Evolutionary conservation across 2,797 vertebrate species (phyloP), one percentile per base, ranked within the genome.

Genomic region (Tarsius wallacei): DNA sequence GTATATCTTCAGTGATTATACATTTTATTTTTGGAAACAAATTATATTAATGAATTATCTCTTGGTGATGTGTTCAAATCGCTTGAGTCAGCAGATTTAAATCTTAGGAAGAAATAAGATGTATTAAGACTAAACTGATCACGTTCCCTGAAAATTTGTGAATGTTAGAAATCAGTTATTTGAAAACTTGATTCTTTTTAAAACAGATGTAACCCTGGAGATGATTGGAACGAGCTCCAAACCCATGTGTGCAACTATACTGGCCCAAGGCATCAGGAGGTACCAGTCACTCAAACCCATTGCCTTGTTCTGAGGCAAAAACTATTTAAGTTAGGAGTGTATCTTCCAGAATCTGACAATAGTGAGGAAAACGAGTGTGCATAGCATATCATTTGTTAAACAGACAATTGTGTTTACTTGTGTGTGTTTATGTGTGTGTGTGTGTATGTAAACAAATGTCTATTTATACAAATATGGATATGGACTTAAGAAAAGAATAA

Each of bases 271-370:
- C 9, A 22, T 47, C 22, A 6, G 2, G 21, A 53, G 42, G 42
- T 21, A 68, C 24, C 0, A 55, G 16, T 36, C 28, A 33, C 15
- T 10, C 28, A 0, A 49, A 71, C 12, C 5, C 28, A 74, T 42
- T 5, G 51, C 31, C n/a, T 31, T 28, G 11, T 74, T 71, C 19
- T 13, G 36, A 94, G 5, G 31, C 12, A 61, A 63, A 64, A 22
- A 14, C 8, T 9, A 7, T n/a, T 9, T n/a, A 5, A 19, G 1
- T 33, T 24, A 55, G 28, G 1, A 22, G 36, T 2, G 2, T 2
- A 11, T 21, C 10, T 82, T 90, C 49, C 21, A 64, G 70, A n/a
- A 78, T 63, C 53, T 78, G 49, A 47, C 10, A 15, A 10, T 17
- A 82, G 2, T 55, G 53, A 63, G 33, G 31, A 77, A 90, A 71